Evolutionary conservation across 2,888 invertebrate genomes (phyloP).

Genomic region (Andrena hattorfiana): DNA sequence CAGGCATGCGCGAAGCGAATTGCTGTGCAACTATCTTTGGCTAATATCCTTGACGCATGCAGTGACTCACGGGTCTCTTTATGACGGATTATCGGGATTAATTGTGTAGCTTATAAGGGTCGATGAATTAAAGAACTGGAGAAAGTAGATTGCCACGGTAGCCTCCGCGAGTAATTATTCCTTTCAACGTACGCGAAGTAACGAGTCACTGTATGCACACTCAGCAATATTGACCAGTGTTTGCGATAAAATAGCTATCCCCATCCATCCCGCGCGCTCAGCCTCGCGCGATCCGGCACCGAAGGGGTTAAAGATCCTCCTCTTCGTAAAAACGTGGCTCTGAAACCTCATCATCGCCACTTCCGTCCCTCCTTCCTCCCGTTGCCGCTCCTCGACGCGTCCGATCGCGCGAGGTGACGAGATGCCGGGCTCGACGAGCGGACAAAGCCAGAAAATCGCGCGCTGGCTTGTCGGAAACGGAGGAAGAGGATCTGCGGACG

Average conservation of each 20-base stretch:
- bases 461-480: slow-evolving; percentile 41
- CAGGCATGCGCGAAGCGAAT: neutral
- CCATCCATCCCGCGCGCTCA: neutral
- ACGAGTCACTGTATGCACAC: too few species aligned
- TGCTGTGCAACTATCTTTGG: neutral
- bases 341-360: slow-evolving; percentile 24
- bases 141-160: neutral
- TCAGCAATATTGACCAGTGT: too few species aligned
- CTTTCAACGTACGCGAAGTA: too few species aligned
- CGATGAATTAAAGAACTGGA: neutral
- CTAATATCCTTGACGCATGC: neutral
- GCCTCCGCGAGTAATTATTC: too few species aligned
- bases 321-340: neutral
- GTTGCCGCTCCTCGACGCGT: neutral
- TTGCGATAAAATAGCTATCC: too few species aligned
- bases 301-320: neutral
- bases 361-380: slow-evolving; percentile 22
- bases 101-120: slow-evolving; percentile 2
- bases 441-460: slow-evolving; percentile 37
- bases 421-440: slow-evolving; percentile 23
- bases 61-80: neutral
- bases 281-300: neutral
- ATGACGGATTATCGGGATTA: neutral
- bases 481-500: slow-evolving; percentile 59
- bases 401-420: slow-evolving; percentile 43